Evolutionary conservation across 2,113 vertebrate genomes (phyloP).

Genomic region (Sceloporus undulatus): DNA sequence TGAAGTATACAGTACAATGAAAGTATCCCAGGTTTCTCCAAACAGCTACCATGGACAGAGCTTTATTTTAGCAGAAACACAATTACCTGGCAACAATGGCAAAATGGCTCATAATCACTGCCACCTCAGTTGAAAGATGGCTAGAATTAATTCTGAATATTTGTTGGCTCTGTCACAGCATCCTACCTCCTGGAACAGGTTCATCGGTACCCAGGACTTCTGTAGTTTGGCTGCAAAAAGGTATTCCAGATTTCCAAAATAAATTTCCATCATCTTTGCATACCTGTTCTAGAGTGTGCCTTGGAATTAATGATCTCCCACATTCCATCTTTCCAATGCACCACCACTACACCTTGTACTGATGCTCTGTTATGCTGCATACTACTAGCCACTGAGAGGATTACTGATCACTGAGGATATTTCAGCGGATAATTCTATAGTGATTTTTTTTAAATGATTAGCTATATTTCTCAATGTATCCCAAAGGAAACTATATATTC

Average conservation of each 20-base stretch:
- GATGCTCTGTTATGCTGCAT: constrained; percentile 69
- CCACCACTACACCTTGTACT: constrained; percentile 62
- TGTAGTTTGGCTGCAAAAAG: constrained; percentile 17
- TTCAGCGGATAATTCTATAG: not conserved
- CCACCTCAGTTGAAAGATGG: not conserved
- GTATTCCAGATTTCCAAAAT: constrained; percentile 50
- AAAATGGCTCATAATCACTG: not conserved
- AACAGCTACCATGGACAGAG: constrained; percentile 5
- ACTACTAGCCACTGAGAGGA: constrained; percentile 48
- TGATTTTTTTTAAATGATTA: not conserved
- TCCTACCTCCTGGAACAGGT: not conserved
- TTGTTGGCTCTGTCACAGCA: not conserved
- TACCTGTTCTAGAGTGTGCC: constrained; percentile 64
- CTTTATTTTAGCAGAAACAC: not conserved
- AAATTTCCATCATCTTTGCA: constrained; percentile 40
- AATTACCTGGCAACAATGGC: not conserved
- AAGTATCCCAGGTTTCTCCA: not conserved
- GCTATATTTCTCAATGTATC: not conserved
- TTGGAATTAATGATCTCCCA: constrained; percentile 65
- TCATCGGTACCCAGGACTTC: not conserved
- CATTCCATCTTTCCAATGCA: constrained; percentile 56
- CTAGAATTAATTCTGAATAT: constrained; percentile 20
- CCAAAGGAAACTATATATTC: not conserved
- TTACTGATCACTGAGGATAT: not conserved
- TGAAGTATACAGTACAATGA: not conserved